These are phyloP conservation scores for Synergus umbraculus DNA, from an alignment of 2,888 invertebrate species.

Conservation along the genomic window DNA sequence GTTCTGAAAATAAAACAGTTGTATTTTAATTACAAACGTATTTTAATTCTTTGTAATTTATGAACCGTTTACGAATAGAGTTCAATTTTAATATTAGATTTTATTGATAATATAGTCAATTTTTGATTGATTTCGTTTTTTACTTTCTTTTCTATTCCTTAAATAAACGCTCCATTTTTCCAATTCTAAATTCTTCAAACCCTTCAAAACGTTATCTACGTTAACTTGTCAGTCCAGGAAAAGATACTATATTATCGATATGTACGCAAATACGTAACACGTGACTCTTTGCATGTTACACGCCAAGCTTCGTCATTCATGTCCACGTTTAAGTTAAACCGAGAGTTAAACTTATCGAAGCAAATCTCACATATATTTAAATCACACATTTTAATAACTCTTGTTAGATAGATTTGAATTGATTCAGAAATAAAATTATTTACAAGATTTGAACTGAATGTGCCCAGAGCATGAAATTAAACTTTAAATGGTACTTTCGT, in stretches of 20 bases:
- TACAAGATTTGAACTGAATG: neutral
- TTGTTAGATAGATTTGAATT: too few relatives aligned
- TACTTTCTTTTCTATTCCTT: neutral
- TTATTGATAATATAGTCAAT: neutral
- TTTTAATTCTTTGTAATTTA: conserved; percentile 8
- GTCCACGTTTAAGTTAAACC: neutral
- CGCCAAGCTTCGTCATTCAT: conserved; percentile 10
- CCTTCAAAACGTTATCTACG: neutral
- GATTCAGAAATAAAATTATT: too few relatives aligned
- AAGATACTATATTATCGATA: conserved; percentile 7
- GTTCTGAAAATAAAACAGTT: conserved; percentile 78
- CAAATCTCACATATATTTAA: neutral
- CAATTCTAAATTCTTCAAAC: neutral
- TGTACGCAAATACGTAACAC: conserved; percentile 2
- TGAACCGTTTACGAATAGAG: too few relatives aligned
- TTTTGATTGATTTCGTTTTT: neutral
- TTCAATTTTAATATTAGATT: too few relatives aligned
- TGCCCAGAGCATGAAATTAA: neutral
- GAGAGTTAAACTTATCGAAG: neutral
- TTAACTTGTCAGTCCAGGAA: neutral
- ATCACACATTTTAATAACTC: neutral
- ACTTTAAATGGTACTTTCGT: neutral
- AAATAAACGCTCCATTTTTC: neutral
- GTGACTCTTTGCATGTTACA: neutral
- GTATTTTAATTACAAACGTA: conserved; percentile 32